Percentiles rank a stretch among this genome's conserved stretches.
phyloP scores from a whole-genome alignment of 1,140 invertebrate species.

The Pachypeltis micranthus region DNA sequence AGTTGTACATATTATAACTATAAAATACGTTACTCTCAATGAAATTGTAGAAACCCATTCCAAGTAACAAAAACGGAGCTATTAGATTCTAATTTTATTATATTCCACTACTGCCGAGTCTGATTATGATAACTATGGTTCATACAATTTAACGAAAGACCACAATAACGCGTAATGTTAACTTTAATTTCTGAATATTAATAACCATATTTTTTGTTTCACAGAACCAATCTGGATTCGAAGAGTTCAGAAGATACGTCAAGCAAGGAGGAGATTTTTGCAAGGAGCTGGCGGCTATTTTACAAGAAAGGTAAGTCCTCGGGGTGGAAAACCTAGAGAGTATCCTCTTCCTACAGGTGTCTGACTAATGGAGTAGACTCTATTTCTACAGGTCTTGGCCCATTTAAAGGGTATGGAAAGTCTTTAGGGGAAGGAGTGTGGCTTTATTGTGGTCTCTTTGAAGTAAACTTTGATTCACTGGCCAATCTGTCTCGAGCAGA shows the following conservation, averaged over 20 bases:
- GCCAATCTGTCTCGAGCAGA: neutral
- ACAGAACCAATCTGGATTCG: slow-evolving; percentile 83
- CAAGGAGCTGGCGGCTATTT: slow-evolving; percentile 74
- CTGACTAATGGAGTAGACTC: neutral
- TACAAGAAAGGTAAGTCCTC: slow-evolving; percentile 85
- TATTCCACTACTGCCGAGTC: too few species aligned
- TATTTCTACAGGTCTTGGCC: neutral
- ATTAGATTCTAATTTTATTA: too few species aligned
- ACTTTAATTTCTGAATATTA: too few species aligned
- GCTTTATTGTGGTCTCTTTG: neutral
- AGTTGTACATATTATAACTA: too few species aligned
- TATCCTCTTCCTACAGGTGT: neutral
- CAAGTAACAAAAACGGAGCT: too few species aligned
- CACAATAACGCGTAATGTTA: too few species aligned
- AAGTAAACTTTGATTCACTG: neutral
- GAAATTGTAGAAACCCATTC: too few species aligned
- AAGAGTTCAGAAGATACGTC: slow-evolving; percentile 79
- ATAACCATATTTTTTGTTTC: slow-evolving; percentile 32
- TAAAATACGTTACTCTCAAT: too few species aligned
- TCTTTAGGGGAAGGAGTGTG: neutral
- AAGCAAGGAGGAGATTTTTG: slow-evolving; percentile 90
- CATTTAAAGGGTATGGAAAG: neutral
- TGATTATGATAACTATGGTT: too few species aligned
- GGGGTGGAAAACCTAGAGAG: too few species aligned
- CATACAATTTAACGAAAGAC: too few species aligned